Evolutionary conservation across 2,797 vertebrate species (phyloP).

Genomic region (Carcharodon carcharias): DNA sequence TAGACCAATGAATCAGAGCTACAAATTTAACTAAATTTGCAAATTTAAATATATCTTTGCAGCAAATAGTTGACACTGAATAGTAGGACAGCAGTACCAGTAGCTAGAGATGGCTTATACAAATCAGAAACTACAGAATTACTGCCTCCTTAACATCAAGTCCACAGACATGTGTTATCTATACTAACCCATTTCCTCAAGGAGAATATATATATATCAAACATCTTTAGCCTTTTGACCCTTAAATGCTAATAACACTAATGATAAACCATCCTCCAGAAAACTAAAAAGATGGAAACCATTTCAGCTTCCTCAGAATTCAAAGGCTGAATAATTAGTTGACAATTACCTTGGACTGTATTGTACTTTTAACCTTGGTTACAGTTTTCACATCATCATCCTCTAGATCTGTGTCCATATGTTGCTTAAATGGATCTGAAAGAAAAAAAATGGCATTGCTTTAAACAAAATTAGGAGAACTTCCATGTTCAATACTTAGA

Average conservation of each 20-base stretch:
- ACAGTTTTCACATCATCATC: conserved; percentile 74
- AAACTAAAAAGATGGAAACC: background rate
- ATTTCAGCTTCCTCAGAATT: background rate
- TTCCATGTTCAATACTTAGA: background rate
- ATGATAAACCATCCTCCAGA: background rate
- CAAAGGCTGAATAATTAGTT: conserved; percentile 32
- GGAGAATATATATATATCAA: background rate
- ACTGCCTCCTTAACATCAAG: background rate
- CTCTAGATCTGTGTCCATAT: conserved; percentile 68
- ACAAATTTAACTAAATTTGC: background rate
- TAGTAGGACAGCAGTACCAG: background rate
- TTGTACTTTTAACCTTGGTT: conserved; percentile 57
- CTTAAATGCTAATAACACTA: background rate
- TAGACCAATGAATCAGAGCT: background rate
- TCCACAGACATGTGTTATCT: too few species aligned
- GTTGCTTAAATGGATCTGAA: conserved; percentile 75
- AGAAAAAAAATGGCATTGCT: conserved; percentile 32
- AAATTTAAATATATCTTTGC: background rate
- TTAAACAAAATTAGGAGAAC: background rate
- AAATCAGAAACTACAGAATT: background rate
- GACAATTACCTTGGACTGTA: conserved; percentile 67
- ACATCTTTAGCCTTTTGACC: background rate
- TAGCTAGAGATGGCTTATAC: background rate
- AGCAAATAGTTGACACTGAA: background rate
- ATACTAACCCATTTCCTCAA: background rate